Evolutionary conservation across 2,888 invertebrate genomes (phyloP).

Genomic region (Bombyx huttoni): DNA sequence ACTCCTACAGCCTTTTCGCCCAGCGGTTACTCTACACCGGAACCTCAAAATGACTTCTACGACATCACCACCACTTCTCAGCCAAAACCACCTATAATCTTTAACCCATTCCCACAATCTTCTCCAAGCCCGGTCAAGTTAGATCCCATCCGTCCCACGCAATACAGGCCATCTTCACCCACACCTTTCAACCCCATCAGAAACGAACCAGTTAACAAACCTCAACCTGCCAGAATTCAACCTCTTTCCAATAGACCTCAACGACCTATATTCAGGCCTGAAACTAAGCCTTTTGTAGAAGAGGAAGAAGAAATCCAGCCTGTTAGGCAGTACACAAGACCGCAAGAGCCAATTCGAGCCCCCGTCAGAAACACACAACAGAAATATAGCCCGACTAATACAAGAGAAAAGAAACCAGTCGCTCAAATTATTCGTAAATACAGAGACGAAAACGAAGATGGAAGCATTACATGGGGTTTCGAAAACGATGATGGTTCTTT

Average conservation of each 20-base stretch:
- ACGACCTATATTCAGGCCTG: constrained; percentile 65
- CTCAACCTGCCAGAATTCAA: constrained; percentile 56
- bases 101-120: constrained; percentile 55
- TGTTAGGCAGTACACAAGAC: constrained; percentile 57
- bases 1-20: constrained; percentile 66
- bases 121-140: constrained; percentile 41
- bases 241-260: constrained; percentile 63
- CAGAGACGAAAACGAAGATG: constrained; percentile 84
- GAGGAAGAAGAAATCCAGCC: constrained; percentile 58
- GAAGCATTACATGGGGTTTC: constrained; percentile 90
- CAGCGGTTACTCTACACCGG: constrained; percentile 49
- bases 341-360: constrained; percentile 50
- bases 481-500: constrained; percentile 91
- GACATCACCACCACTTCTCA: constrained; percentile 60
- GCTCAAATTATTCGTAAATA: constrained; percentile 80
- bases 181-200: constrained; percentile 51
- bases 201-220: constrained; percentile 44
- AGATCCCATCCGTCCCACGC: constrained; percentile 58
- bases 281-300: constrained; percentile 56
- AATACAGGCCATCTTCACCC: constrained; percentile 53
- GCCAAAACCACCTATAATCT: constrained; percentile 56
- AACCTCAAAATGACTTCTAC: constrained; percentile 59
- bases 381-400: constrained; percentile 46
- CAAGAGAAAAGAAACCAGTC: constrained; percentile 77
- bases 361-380: constrained; percentile 50